Evolutionary conservation across 2,888 invertebrate genomes (phyloP).

Genomic region (Aethes cnicana): DNA sequence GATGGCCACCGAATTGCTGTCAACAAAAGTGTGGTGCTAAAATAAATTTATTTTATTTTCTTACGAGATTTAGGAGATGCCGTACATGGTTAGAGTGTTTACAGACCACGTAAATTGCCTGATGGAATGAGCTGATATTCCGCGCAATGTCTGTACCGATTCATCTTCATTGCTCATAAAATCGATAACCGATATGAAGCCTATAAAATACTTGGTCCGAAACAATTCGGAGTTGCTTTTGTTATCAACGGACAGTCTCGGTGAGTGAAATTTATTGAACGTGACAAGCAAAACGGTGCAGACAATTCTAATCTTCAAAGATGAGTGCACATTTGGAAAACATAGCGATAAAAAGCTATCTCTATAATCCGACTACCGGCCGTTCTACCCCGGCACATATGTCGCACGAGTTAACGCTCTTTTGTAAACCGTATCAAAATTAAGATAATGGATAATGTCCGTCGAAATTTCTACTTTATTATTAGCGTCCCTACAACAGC

Average conservation of each 20-base stretch:
- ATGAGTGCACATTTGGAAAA: constrained; percentile 34
- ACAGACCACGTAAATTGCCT: constrained; percentile 35
- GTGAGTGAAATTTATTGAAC: constrained; percentile 15
- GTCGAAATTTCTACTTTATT: constrained; percentile 72
- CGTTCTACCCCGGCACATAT: constrained; percentile 61
- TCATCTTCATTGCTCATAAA: constrained; percentile 40
- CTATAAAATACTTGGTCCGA: constrained; percentile 34
- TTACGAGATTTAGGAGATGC: constrained; percentile 20
- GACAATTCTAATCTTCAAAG: constrained; percentile 31
- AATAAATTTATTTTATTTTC: constrained; percentile 36
- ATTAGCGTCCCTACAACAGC: constrained; percentile 64
- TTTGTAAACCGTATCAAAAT: constrained; percentile 79
- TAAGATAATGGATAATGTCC: constrained; percentile 79
- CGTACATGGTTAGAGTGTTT: constrained; percentile 25
- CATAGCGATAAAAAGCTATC: constrained; percentile 34
- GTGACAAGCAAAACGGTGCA: constrained; percentile 21
- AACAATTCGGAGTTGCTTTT: constrained; percentile 17
- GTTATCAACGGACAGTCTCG: constrained; percentile 23
- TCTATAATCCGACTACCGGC: constrained; percentile 47
- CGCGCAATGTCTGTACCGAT: constrained; percentile 36
- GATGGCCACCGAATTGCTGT: constrained; percentile 71
- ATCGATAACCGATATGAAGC: constrained; percentile 36
- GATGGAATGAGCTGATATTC: constrained; percentile 31
- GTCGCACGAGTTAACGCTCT: constrained; percentile 72
- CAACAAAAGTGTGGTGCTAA: constrained; percentile 58